Percentiles rank a stretch among this genome's conserved stretches.
phyloP scores from a whole-genome alignment of 2,797 vertebrate genomes.

The Setipinna tenuifilis region DNA sequence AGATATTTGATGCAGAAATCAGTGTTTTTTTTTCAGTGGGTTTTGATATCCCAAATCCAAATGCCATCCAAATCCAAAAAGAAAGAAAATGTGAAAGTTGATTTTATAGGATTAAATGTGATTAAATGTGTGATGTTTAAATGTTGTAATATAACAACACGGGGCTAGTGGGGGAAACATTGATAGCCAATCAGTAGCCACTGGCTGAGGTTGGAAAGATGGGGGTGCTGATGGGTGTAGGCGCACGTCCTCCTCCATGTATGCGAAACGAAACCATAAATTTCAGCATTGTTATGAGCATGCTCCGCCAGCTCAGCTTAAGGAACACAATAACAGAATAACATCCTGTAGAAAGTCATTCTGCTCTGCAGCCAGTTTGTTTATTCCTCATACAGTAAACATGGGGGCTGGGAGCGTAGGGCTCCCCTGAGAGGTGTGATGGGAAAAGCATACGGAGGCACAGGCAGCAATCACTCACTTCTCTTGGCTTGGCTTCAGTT shows the following conservation, averaged over 20 bases:
- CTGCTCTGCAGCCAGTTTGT: neutral
- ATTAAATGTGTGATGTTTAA: too few relatives aligned
- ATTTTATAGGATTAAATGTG: too few relatives aligned
- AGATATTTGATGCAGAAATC: too few relatives aligned
- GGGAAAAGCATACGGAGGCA: neutral
- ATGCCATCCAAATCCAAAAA: too few relatives aligned
- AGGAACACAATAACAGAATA: neutral
- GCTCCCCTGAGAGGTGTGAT: neutral
- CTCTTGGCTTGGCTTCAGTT: neutral
- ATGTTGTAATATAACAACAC: too few relatives aligned
- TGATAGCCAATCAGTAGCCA: neutral
- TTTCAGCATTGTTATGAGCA: neutral
- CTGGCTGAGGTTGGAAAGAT: too few relatives aligned
- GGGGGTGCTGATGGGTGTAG: too few relatives aligned
- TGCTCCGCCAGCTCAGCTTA: neutral
- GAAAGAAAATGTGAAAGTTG: too few relatives aligned
- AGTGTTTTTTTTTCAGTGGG: too few relatives aligned
- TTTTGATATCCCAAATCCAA: too few relatives aligned
- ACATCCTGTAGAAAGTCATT: slow-evolving; percentile 12
- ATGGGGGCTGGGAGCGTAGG: neutral
- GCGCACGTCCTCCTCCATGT: too few relatives aligned
- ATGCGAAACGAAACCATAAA: neutral
- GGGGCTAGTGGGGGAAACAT: too few relatives aligned
- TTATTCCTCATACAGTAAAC: slow-evolving; percentile 3
- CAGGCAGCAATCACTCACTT: neutral